Conservation (phyloP, 2,113 vertebrate genomes). For the Rhagologus leucostigma region DNA sequence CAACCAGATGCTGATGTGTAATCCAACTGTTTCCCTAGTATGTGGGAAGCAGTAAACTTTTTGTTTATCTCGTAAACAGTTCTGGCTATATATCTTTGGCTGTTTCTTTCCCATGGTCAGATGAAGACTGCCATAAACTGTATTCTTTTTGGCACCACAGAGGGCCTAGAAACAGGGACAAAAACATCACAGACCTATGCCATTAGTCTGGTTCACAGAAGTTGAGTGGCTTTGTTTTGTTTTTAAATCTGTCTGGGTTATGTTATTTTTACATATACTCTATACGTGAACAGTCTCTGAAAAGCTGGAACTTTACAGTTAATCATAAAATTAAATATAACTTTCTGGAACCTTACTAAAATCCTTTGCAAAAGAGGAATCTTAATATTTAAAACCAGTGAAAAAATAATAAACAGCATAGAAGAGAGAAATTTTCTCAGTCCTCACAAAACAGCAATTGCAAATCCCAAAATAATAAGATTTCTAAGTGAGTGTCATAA, state of each 20-base stretch:
- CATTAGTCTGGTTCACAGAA: constrained; percentile 16
- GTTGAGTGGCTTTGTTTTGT: not conserved
- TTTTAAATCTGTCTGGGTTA: constrained; percentile 3
- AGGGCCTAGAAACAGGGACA: not conserved
- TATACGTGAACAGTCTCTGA: not conserved
- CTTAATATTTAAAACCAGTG: not conserved
- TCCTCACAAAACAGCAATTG: not conserved
- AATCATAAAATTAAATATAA: not conserved
- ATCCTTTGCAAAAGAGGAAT: not conserved
- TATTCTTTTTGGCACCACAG: not conserved
- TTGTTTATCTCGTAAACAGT: constrained; percentile 65
- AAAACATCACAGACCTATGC: not conserved
- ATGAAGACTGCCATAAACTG: not conserved
- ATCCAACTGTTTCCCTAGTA: constrained; percentile 73
- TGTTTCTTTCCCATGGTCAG: constrained; percentile 62
- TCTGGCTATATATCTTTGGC: constrained; percentile 27
- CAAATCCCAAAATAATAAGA: not conserved
- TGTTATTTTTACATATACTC: not conserved
- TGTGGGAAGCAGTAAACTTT: constrained; percentile 71
- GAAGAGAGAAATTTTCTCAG: not conserved
- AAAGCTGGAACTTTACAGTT: not conserved
- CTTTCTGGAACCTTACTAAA: not conserved
- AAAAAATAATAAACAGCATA: not conserved
- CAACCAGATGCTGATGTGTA: constrained; percentile 69
- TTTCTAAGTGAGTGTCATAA: not conserved